These are phyloP conservation scores for Pseudonaja textilis DNA, from an alignment of 2,113 vertebrate genomes.

Conservation along the genomic window DNA sequence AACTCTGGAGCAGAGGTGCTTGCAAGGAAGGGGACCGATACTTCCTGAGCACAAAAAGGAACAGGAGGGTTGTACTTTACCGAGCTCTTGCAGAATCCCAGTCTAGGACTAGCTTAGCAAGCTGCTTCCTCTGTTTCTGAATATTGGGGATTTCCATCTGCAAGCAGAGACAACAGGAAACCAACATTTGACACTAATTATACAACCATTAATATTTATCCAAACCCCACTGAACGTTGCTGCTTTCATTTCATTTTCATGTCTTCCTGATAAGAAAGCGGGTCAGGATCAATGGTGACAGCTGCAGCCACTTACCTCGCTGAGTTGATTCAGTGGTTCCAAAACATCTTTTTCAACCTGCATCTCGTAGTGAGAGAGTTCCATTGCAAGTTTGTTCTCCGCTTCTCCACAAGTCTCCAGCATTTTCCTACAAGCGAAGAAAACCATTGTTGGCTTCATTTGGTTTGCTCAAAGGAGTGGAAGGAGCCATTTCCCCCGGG, in stretches of 20 bases:
- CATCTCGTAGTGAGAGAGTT: constrained; percentile 89
- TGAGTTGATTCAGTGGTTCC: constrained; percentile 86
- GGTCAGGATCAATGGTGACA: background rate
- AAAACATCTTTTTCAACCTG: constrained; percentile 93
- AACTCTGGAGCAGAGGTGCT: background rate
- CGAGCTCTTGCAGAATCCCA: constrained; percentile 95
- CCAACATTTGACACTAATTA: background rate
- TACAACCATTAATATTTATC: background rate
- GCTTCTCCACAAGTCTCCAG: constrained; percentile 93
- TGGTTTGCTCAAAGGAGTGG: background rate
- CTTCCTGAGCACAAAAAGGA: background rate
- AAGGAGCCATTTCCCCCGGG: background rate
- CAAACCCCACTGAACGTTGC: background rate
- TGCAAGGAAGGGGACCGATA: background rate
- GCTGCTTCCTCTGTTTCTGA: constrained; percentile 95
- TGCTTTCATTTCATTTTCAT: background rate
- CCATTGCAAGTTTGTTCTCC: constrained; percentile 89
- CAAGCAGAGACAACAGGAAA: constrained; percentile 16
- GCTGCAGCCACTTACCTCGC: constrained; percentile 77
- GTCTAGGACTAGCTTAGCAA: constrained; percentile 92
- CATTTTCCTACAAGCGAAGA: constrained; percentile 84
- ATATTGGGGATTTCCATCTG: constrained; percentile 97
- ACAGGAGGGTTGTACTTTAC: constrained; percentile 62
- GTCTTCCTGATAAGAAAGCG: background rate
- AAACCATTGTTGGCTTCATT: rapidly evolving